phyloP scores from a whole-genome alignment of 2,113 vertebrate genomes.

The Rana temporaria region DNA sequence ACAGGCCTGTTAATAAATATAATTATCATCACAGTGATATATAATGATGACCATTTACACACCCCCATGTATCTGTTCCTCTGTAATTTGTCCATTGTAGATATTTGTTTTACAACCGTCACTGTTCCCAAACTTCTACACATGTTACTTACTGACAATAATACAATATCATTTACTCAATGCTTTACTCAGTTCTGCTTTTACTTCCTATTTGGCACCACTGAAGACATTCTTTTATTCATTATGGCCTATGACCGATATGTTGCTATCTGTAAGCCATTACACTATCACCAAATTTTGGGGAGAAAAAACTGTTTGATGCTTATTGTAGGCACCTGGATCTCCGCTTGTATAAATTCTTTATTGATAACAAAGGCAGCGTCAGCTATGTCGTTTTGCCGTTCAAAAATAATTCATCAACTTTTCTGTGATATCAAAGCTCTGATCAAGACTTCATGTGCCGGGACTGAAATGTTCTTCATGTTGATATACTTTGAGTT shows the following conservation, averaged over 20 bases:
- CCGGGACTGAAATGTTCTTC: constrained; percentile 41
- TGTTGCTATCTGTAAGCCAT: constrained; percentile 62
- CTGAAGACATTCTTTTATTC: constrained; percentile 62
- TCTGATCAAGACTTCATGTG: constrained; percentile 57
- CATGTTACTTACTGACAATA: constrained; percentile 52
- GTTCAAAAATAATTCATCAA: constrained; percentile 52
- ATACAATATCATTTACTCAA: background rate
- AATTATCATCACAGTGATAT: background rate
- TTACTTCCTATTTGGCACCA: constrained; percentile 62
- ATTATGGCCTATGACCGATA: constrained; percentile 66
- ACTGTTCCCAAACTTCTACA: constrained; percentile 62
- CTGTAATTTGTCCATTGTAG: background rate
- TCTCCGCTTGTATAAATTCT: constrained; percentile 57
- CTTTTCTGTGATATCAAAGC: constrained; percentile 60
- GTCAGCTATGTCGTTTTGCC: constrained; percentile 46
- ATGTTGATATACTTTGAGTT: constrained; percentile 52
- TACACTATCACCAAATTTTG: constrained; percentile 62
- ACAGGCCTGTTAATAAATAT: background rate
- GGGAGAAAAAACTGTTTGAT: constrained; percentile 11
- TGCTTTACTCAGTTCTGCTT: constrained; percentile 64
- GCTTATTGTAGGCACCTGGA: constrained; percentile 54
- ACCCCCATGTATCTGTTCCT: background rate
- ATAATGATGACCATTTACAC: background rate
- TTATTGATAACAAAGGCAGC: constrained; percentile 57
- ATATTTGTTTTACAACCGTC: constrained; percentile 44